Conservation (phyloP, 2,888 invertebrate genomes). For the Netelia virgata region DNA sequence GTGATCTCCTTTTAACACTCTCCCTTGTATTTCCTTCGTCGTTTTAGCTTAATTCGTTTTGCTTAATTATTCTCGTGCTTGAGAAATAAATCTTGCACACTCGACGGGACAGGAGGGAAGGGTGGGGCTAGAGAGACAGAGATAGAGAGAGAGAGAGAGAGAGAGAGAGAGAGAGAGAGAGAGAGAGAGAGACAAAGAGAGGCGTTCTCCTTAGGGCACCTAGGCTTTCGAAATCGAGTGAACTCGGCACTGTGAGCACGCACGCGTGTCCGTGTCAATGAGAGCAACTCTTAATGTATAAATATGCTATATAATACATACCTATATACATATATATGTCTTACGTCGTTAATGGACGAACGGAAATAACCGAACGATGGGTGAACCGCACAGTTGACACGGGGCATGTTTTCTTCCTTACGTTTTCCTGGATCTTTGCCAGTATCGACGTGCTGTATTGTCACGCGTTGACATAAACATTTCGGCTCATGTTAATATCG, state of each 20-base stretch:
- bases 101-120: slow-evolving; percentile 21
- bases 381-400: slow-evolving; percentile 39
- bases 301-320: slow-evolving; percentile 13
- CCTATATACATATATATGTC: not conserved
- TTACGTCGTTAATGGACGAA: not conserved
- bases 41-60: slow-evolving; percentile 27
- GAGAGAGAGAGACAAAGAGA: not conserved
- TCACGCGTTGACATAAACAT: slow-evolving; percentile 15
- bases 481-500: slow-evolving; percentile 8
- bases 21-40: slow-evolving; percentile 25
- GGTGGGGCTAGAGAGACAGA: not conserved
- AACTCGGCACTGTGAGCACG: slow-evolving; percentile 11
- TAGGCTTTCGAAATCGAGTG: not conserved
- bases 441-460: slow-evolving; percentile 14
- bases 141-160: not conserved
- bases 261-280: slow-evolving; percentile 17
- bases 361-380: slow-evolving; percentile 54
- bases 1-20: slow-evolving; percentile 46
- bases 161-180: not conserved
- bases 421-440: slow-evolving; percentile 29
- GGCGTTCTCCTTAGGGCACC: not conserved
- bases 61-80: slow-evolving; percentile 36
- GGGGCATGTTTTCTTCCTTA: slow-evolving; percentile 29
- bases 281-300: slow-evolving; percentile 1
- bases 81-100: slow-evolving; percentile 22